Evolutionary conservation across 2,113 vertebrate genomes (phyloP).

Genomic region (Vimba vimba): DNA sequence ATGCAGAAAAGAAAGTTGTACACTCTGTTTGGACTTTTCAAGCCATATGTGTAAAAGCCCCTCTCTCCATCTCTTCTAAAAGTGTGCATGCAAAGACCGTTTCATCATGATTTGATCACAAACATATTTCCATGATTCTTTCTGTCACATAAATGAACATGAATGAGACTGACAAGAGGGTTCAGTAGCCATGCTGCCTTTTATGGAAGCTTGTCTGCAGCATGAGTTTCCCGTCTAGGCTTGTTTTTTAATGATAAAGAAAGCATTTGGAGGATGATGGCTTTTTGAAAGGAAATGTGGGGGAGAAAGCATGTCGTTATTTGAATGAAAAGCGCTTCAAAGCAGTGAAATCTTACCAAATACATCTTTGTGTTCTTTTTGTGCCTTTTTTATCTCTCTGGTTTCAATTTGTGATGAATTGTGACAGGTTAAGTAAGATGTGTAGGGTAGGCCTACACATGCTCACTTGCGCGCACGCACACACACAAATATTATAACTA

Average conservation of each 20-base stretch:
- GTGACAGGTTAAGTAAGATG: not conserved
- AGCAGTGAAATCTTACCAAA: constrained; percentile 25
- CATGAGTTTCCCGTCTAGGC: constrained; percentile 11
- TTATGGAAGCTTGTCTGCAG: not conserved
- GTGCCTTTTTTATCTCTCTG: constrained; percentile 7
- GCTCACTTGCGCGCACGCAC: not conserved
- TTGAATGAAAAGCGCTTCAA: constrained; percentile 15
- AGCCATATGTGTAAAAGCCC: not conserved
- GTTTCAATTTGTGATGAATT: constrained; percentile 30
- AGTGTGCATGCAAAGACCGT: not conserved
- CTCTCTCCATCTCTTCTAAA: not conserved
- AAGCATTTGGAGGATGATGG: not conserved
- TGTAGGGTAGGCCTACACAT: not conserved
- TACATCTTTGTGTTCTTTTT: constrained; percentile 37
- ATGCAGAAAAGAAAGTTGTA: not conserved
- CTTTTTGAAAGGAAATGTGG: not conserved
- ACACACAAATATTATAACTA: not conserved
- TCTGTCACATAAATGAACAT: constrained; percentile 31
- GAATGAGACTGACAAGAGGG: constrained; percentile 11
- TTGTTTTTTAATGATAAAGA: constrained; percentile 34
- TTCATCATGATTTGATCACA: constrained; percentile 19
- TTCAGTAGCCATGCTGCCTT: constrained; percentile 5
- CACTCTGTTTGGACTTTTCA: not conserved
- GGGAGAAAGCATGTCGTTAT: constrained; percentile 17
- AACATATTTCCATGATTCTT: constrained; percentile 29